Base-by-base conservation (phyloP, 2,797 vertebrate species). In the Tarsius wallacei region DNA sequence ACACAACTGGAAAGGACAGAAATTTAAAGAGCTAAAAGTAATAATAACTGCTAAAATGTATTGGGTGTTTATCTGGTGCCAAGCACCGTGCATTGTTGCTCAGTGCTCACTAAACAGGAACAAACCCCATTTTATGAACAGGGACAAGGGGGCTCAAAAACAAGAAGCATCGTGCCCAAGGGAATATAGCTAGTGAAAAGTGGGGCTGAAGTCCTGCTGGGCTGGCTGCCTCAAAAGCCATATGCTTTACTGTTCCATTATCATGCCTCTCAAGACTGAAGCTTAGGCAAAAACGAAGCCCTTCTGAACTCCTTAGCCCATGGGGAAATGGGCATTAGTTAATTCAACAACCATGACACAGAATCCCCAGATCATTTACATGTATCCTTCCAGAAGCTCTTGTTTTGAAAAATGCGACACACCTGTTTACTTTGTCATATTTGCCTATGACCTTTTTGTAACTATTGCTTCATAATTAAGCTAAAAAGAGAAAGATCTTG, bases 401-500 rank as follows among this genome's bases (percentile, higher is more conserved):
- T 90, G 10, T 61, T 94, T 93, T 93, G 74, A 70, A 80, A 94
- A 96, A 82, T 36, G 51, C 78, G 22, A 81, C 28, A 51, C 13
- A 33, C 55, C 68, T 57, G 33, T 87, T 87, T 55, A 97, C 53
- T 24, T 42, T 78, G n/a, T 89, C 7, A 8, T 64, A 81, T 89
- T 77, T 66, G 33, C 87, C 22, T 86, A 14, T 71, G 33, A 83
- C 21, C 2, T 8, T 94, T 93, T 92, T 90, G 49, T 51, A 88
- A 21, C 19, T 47, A 8, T 90, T 94, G 94, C 73, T 97, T 13
- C 36, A 80, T 36, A 73, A 83, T 5, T 78, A 36, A 84, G 66
- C 59, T 96, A 77, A 91, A 90, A 95, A 91, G 66, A 94, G 51
- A 91, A 91, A 73, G 49, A 33, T 68, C 87, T 59, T 36, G 28